Percentiles rank a stretch among this genome's conserved stretches.
phyloP scores from a whole-genome alignment of 2,113 vertebrate genomes.

The Pangasianodon hypophthalmus region DNA sequence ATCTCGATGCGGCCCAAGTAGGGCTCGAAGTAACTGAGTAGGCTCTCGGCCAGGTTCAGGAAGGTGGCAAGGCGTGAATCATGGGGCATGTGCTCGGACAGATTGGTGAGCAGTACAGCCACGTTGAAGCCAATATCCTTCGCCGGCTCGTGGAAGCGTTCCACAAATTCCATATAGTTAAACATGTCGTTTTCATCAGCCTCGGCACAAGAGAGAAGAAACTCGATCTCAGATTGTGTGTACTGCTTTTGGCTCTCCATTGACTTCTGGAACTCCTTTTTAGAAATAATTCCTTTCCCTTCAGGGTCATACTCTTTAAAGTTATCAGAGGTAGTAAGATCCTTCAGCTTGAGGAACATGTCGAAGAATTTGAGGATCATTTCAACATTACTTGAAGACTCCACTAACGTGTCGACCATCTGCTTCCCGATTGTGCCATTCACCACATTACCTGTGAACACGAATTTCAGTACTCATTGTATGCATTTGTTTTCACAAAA shows the following conservation, averaged over 20 bases:
- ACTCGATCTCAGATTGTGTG: conserved; percentile 90
- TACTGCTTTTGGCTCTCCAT: conserved; percentile 99
- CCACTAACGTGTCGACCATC: conserved; percentile 97
- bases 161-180: conserved; percentile 93
- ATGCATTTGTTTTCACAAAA: background rate
- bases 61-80: conserved; percentile 87
- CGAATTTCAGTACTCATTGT: background rate
- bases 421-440: conserved; percentile 98
- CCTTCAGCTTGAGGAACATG: conserved; percentile 98
- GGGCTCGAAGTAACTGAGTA: conserved; percentile 94
- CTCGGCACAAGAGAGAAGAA: conserved; percentile 90
- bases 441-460: conserved; percentile 88
- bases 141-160: conserved; percentile 94
- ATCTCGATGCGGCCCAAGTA: conserved; percentile 97
- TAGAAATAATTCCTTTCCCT: conserved; percentile 92
- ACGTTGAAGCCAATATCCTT: conserved; percentile 98
- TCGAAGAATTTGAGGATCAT: conserved; percentile 99
- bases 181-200: conserved; percentile 97
- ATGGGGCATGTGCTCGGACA: conserved; percentile 97
- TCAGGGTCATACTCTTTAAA: conserved; percentile 95
- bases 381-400: conserved; percentile 96
- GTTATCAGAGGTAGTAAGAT: conserved; percentile 92
- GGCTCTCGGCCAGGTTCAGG: conserved; percentile 89
- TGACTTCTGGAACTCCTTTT: conserved; percentile 97
- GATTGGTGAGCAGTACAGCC: conserved; percentile 91